phyloP scores from a whole-genome alignment of 2,113 vertebrate genomes.

The Phrynosoma platyrhinos region DNA sequence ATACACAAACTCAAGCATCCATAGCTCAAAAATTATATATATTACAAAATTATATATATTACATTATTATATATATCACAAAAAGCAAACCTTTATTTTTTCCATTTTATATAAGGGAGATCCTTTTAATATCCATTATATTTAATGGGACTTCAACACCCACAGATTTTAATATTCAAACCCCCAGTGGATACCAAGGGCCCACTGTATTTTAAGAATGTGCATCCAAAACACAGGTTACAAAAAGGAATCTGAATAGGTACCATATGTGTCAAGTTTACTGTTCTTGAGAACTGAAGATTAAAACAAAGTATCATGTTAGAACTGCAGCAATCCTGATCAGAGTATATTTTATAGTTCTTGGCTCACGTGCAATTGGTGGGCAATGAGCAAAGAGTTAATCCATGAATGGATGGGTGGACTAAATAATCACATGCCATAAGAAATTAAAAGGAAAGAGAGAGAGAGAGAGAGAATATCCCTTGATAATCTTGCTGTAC shows the following conservation, averaged over 20 bases:
- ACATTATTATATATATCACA: too few species aligned
- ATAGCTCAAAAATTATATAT: too few species aligned
- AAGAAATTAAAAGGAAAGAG: conserved; percentile 40
- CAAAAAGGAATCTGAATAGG: conserved; percentile 35
- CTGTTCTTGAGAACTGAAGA: conserved; percentile 48
- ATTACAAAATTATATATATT: too few species aligned
- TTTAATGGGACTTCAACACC: too few species aligned
- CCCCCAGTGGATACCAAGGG: too few species aligned
- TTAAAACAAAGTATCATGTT: conserved; percentile 40
- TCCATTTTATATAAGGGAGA: too few species aligned
- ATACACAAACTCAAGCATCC: too few species aligned
- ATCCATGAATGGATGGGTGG: background rate
- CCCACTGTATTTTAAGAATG: too few species aligned
- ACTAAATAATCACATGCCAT: conserved; percentile 16
- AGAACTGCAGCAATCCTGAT: conserved; percentile 38
- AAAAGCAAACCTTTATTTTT: too few species aligned
- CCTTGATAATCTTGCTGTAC: background rate
- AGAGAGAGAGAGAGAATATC: background rate
- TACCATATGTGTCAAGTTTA: conserved; percentile 32
- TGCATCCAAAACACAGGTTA: background rate
- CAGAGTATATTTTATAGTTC: background rate
- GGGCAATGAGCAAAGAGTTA: conserved; percentile 12
- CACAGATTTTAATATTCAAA: too few species aligned
- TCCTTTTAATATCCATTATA: too few species aligned
- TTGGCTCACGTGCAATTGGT: conserved; percentile 9